Percentiles rank a stretch among this genome's conserved stretches.
Conservation (phyloP, 2,888 invertebrate genomes). For the Theretra japonica region DNA sequence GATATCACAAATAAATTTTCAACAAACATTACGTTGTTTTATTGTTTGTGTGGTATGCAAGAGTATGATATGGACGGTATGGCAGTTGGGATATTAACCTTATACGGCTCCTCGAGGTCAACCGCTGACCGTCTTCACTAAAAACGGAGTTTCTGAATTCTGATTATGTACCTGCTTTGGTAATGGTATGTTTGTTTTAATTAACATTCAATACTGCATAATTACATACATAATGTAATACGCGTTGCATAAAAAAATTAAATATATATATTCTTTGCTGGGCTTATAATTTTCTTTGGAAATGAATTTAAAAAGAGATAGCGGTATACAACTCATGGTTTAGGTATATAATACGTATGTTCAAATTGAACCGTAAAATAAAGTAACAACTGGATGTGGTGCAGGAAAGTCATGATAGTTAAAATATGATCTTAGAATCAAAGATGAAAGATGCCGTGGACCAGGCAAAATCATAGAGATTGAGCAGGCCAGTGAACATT, state of each 20-base stretch:
- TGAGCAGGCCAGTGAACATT: no score
- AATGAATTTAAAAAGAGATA: background rate
- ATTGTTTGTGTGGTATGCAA: conserved; percentile 40
- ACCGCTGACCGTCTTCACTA: background rate
- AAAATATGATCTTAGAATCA: no score
- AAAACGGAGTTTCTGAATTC: background rate
- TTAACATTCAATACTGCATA: conserved; percentile 3
- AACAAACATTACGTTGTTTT: conserved; percentile 58
- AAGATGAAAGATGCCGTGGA: no score
- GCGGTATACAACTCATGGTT: background rate
- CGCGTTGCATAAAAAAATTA: background rate
- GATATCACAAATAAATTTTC: conserved; percentile 79
- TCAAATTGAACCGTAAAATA: background rate
- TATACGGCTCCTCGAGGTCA: background rate
- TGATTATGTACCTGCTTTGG: background rate
- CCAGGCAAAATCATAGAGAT: no score
- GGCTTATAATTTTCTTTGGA: no score
- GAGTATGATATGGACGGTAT: conserved; percentile 24
- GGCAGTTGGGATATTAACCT: conserved; percentile 29
- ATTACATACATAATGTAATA: background rate
- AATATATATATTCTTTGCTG: no score
- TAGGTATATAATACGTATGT: background rate
- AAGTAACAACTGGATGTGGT: no score
- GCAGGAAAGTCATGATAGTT: no score
- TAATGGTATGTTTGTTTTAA: conserved; percentile 9